Evolutionary conservation across 2,888 invertebrate species (phyloP).

Genomic region (Eugnorisma glareosa): DNA sequence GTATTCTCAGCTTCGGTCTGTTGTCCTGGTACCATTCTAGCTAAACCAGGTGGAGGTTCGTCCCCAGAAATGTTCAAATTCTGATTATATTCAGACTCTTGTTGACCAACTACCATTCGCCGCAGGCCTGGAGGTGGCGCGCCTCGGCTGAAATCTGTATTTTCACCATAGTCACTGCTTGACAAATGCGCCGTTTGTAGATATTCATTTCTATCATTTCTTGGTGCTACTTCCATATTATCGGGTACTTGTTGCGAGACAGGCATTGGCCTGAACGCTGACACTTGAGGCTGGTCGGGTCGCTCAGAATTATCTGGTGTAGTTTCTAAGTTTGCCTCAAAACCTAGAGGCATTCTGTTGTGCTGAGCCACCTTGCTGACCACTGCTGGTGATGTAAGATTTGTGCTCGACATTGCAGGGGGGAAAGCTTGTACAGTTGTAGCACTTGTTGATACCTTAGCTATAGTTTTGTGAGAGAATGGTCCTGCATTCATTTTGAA

Average conservation of each 20-base stretch:
- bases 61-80: slow-evolving; percentile 81
- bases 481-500: slow-evolving; percentile 85
- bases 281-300: slow-evolving; percentile 87
- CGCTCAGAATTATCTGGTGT: slow-evolving; percentile 93
- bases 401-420: slow-evolving; percentile 76
- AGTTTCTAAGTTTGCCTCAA: slow-evolving; percentile 92
- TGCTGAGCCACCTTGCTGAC: slow-evolving; percentile 82
- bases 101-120: slow-evolving; percentile 92
- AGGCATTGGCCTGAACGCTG: slow-evolving; percentile 74
- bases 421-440: slow-evolving; percentile 75
- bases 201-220: slow-evolving; percentile 94
- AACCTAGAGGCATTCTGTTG: slow-evolving; percentile 80
- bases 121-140: slow-evolving; percentile 92
- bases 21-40: slow-evolving; percentile 90
- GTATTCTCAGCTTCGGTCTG: slow-evolving; percentile 83
- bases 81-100: slow-evolving; percentile 89
- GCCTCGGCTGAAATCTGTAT: slow-evolving; percentile 84
- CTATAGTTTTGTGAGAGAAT: slow-evolving; percentile 86
- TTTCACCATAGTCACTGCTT: slow-evolving; percentile 88
- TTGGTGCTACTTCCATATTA: slow-evolving; percentile 92
- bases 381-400: slow-evolving; percentile 81
- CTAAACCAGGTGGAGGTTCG: slow-evolving; percentile 89
- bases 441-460: slow-evolving; percentile 72
- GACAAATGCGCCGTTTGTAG: slow-evolving; percentile 94
- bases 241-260: slow-evolving; percentile 84